Evolutionary conservation across 1,140 invertebrate genomes (phyloP).

Genomic region (Calycopis cecrops): DNA sequence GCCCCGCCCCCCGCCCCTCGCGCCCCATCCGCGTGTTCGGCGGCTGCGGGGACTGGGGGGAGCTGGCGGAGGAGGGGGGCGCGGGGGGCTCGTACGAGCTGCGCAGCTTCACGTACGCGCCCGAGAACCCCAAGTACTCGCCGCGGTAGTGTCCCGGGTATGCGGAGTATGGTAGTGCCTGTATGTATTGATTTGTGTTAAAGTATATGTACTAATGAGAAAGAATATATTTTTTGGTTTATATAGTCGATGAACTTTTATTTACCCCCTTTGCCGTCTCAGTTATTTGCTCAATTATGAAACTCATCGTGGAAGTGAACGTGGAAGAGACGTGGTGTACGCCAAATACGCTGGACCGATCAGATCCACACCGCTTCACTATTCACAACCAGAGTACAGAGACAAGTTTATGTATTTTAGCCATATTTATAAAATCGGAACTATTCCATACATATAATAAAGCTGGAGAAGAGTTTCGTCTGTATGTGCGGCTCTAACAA

Average conservation of each 20-base stretch:
- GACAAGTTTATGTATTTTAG: too few species aligned
- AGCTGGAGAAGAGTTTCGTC: too few species aligned
- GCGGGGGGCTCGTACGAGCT: slow-evolving; percentile 65
- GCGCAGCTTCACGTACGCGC: slow-evolving; percentile 70
- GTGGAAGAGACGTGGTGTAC: too few species aligned
- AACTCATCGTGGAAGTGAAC: too few species aligned
- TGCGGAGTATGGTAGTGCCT: slow-evolving; percentile 40
- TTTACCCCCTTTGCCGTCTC: slow-evolving; percentile 4
- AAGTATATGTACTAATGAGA: slow-evolving; percentile 56
- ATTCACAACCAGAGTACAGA: too few species aligned
- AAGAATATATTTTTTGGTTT: slow-evolving; percentile 68
- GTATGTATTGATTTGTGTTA: slow-evolving; percentile 47
- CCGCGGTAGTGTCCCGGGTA: slow-evolving; percentile 46
- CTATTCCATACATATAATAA: too few species aligned
- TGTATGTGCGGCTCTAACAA: too few species aligned
- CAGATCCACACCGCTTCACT: too few species aligned
- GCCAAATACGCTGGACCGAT: too few species aligned
- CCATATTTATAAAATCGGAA: too few species aligned
- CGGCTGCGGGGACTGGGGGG: slow-evolving; percentile 47
- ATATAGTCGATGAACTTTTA: slow-evolving; percentile 35
- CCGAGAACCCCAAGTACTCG: slow-evolving; percentile 71
- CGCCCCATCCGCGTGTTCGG: slow-evolving; percentile 47
- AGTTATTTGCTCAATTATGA: too few species aligned
- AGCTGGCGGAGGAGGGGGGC: slow-evolving; percentile 32
- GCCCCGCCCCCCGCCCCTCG: slow-evolving; percentile 2